Evolutionary conservation across 2,797 vertebrate species (phyloP), one percentile per base, ranked within the genome.

Genomic region (Sphenodon punctatus): DNA sequence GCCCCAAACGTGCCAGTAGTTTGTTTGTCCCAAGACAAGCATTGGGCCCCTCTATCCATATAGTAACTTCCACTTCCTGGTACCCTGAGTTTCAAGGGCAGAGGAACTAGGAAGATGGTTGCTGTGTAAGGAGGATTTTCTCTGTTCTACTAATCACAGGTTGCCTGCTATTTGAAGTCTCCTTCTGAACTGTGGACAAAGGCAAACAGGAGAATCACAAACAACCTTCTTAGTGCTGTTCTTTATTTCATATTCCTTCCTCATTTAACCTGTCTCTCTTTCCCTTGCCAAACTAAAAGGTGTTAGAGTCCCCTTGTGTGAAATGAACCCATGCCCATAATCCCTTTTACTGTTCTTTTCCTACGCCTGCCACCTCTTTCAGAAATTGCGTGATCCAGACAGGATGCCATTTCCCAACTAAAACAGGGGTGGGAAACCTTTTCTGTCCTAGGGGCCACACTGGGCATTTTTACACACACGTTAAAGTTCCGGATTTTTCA

Each of bases 141-240:
- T 68, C 32, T 3, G 2, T 8, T 3, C 1, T 3, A 6, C 78
- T 86, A 63, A 59, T 30, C 84, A 84, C 5, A 8, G 15, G 1
- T 10, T 8, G 23, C 38, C 27, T 53, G 3, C 22, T 45, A 53
- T 32, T 42, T 46, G 55, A 36, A 51, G 51, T 4, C 1, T 17
- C 6, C 13, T 16, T 38, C 71, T 36, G 4, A 25, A 17, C 55
- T 41, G 27, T 30, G 65, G 45, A 5, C 60, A 80, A 67, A 11
- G 14, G 13, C 14, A 27, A 30, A 55, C 10, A 55, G 5, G 15
- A 55, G 16, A 8, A 30, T 30, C 17, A 27, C 17, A 17, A 9
- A 32, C 30, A 20, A 30, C 20, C 10, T 53, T 14, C 8, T 8
- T 1, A 10, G 2, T 6, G 12, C 10, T 0, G 1, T 15, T 48